Evolutionary conservation across 2,797 vertebrate genomes (phyloP), one percentile per base, ranked within the genome.

Genomic region (Heliangelus exortis): DNA sequence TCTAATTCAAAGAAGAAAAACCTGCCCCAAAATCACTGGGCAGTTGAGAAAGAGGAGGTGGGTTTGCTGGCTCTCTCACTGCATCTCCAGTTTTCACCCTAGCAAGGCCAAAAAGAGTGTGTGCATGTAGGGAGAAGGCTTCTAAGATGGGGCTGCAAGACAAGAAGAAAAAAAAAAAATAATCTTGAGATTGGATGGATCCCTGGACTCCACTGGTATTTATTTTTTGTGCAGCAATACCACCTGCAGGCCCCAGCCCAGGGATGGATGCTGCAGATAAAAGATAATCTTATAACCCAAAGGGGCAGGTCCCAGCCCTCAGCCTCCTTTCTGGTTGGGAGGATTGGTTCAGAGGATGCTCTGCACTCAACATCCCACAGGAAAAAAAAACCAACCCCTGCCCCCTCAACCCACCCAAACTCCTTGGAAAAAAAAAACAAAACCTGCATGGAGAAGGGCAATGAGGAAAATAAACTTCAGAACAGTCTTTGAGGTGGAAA

Each of bases 181-280:
- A 5, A 0, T 11, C 25, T 53, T 47, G 54, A 55, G 79, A 29
- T 34, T 69, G 66, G 45, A 17, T 33, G 28, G 28, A 31, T 58
- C n/a, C 22, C 45, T 66, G 66, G 62, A 5, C 18, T 47, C 66
- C 41, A 7, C 9, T 23, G 10, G 59, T 25, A 31, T 63, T 95
- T 82, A 94, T 92, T 95, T 54, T 86, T 96, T 95, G 93, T 7
- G 3, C 67, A 94, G 65, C 93, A 86, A 95, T 95, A 96, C 95
- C 96, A 96, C 95, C 92, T 94, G 95, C 93, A 97, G 87, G 93
- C 50, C 63, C 90, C 63, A 69, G 67, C 15, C 28, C 48, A 33
- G 62, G 94, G 66, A 55, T 50, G 63, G 91, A 75, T 1, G 0
- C 63, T 71, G 91, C 83, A 79, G 65, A 63, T 55, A 23, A 66